Base-by-base conservation (phyloP, 2,797 vertebrate species). In the Pseudochromis fuscus region DNA sequence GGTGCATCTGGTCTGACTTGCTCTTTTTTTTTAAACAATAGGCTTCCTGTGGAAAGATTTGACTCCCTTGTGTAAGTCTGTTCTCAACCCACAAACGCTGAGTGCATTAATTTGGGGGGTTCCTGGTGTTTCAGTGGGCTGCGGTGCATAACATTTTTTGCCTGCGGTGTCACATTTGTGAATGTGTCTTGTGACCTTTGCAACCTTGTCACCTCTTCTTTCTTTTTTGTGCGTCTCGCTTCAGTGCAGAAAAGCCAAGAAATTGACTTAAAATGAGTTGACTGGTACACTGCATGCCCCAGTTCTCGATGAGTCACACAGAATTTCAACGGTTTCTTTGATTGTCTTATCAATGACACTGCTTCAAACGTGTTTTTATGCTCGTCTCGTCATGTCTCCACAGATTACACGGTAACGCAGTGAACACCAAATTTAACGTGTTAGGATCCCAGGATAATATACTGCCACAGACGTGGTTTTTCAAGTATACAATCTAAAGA, bases 1-100 rank as follows among this genome's bases (percentile, higher is more conserved):
- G 50, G 58, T 58, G 23, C 16, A 56, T 52, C 51, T 63, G 63
- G 19, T 66, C 12, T 77, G 57, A 30, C 49, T 40, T 44, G 11
- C 23, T 45, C 15, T 28, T 4, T 24, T 38, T 16, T 28, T 53
- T 45, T 35, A 27, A 63, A 75, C 44, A 45, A 57, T 70, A 51
- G 25, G 66, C 75, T 73, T 91, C 82, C 83, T 81, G 80, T 91
- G 85, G 88, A 89, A 91, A 85, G 57, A 71, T 77, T 63, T 51
- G 37, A 70, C 60, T 66, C 56, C 23, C 51, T 40, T 59, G 66
- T 70, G 65, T 70, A 63, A 75, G 61, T 57, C 40, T 79, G 45
- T 57, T 61, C 12, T 42, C 23, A 62, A 44, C 72, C 78, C 71
- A 82, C 82, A 37, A 53, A 28, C 58, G 45, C 38, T 61, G 66